phyloP scores from a whole-genome alignment of 2,888 invertebrate genomes.

The Heliconius ismenius region DNA sequence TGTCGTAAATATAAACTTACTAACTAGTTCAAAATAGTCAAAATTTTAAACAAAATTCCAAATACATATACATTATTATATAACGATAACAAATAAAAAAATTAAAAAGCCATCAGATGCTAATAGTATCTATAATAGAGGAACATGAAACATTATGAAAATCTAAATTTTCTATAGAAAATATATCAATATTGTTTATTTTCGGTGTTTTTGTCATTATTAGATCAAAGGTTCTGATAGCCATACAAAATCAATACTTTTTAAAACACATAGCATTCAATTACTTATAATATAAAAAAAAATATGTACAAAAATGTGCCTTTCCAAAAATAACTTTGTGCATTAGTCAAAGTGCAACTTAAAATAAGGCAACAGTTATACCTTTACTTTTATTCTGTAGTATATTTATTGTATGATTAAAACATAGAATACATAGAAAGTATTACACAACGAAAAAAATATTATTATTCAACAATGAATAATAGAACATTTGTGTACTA shows the following conservation, averaged over 20 bases:
- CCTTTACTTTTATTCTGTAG: not conserved
- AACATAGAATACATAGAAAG: not conserved
- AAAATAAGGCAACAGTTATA: slow-evolving; percentile 1
- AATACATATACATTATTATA: not conserved
- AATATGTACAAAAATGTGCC: not conserved
- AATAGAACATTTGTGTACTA: slow-evolving; percentile 1
- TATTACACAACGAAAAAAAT: not conserved
- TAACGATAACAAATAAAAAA: not conserved
- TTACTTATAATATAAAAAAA: slow-evolving; percentile 1
- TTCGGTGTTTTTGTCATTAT: not conserved
- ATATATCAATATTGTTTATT: not conserved
- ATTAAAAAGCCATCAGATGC: not conserved
- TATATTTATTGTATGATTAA: not conserved
- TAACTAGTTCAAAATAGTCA: not conserved
- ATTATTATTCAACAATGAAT: not conserved
- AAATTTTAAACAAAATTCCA: not conserved
- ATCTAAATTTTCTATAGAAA: not conserved
- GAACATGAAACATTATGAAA: not conserved
- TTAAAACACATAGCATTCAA: not conserved
- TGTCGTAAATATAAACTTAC: not conserved
- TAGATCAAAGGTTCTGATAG: not conserved
- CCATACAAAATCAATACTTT: not conserved
- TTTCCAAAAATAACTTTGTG: slow-evolving; percentile 5
- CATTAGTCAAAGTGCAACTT: slow-evolving; percentile 7
- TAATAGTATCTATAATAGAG: not conserved